These are phyloP conservation scores for Nysson spinosus DNA, from an alignment of 2,888 invertebrate genomes.

Conservation along the genomic window DNA sequence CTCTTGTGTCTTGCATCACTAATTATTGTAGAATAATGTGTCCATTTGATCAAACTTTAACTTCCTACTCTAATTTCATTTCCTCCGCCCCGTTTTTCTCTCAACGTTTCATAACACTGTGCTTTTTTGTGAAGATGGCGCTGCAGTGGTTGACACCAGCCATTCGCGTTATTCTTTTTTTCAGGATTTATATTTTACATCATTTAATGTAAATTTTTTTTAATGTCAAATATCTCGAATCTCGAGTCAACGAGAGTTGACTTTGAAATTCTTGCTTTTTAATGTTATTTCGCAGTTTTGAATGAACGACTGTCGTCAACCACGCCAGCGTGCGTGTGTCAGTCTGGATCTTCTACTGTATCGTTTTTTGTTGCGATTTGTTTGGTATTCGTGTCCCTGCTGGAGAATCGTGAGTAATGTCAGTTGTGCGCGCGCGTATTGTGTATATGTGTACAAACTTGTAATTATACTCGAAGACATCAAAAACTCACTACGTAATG, in stretches of 20 bases:
- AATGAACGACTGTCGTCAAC: no score
- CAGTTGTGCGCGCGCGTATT: conserved; percentile 73
- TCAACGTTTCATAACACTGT: no score
- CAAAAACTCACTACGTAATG: conserved; percentile 76
- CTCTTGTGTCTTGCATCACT: conserved; percentile 42
- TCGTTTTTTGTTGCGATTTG: background rate
- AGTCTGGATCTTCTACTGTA: background rate
- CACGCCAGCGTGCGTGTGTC: no score
- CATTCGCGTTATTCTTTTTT: no score
- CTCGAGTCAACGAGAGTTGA: no score
- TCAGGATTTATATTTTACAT: no score
- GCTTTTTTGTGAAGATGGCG: no score
- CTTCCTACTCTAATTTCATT: conserved; percentile 5
- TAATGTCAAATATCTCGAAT: no score
- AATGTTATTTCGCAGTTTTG: no score
- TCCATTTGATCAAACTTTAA: background rate
- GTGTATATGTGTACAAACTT: conserved; percentile 73
- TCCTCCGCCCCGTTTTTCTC: conserved; percentile 1
- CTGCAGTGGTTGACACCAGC: no score
- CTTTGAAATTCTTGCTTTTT: no score
- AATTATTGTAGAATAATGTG: conserved; percentile 35
- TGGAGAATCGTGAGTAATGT: conserved; percentile 69
- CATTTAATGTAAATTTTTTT: no score
- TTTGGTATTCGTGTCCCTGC: conserved; percentile 59
- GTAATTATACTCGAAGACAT: conserved; percentile 77